These are phyloP conservation scores for Thamnaconus septentrionalis DNA, from an alignment of 2,113 vertebrate genomes.

Conservation along the genomic window DNA sequence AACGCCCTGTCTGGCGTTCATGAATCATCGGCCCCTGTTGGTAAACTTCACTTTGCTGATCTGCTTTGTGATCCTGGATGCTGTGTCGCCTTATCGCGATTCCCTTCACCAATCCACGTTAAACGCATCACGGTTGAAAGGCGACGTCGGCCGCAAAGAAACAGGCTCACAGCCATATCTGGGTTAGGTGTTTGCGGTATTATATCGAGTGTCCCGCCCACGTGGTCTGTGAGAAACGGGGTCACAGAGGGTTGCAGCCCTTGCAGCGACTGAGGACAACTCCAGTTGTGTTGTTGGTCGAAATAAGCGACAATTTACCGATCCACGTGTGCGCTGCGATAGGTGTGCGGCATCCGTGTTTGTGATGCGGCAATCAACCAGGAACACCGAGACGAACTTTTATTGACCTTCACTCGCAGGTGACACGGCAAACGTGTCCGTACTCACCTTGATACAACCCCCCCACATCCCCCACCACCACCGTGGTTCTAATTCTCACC, in stretches of 20 bases:
- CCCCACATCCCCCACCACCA: background rate
- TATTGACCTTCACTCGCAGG: slow-evolving; percentile 58
- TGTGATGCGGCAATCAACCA: background rate
- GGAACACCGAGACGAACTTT: background rate
- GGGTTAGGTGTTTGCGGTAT: slow-evolving; percentile 8
- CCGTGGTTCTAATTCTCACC: no score
- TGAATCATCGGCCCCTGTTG: background rate
- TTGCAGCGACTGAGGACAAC: background rate
- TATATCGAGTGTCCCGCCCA: slow-evolving; percentile 27
- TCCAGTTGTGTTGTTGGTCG: background rate
- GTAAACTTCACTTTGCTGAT: no score
- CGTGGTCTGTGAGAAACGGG: slow-evolving; percentile 45
- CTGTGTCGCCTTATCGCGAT: no score
- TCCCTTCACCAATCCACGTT: no score
- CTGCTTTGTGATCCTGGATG: no score
- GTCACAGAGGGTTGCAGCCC: slow-evolving; percentile 17
- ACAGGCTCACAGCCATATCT: background rate
- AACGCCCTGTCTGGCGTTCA: background rate
- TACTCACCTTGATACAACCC: no score
- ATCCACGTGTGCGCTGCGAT: background rate
- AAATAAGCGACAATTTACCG: background rate
- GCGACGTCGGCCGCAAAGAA: background rate
- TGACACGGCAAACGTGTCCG: slow-evolving; percentile 5
- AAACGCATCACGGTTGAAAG: background rate
- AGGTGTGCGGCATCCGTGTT: background rate